A percentile compares a stretch with the other conserved stretches of the same genome.
These are phyloP conservation scores for Eledone cirrhosa DNA, from an alignment of 2,888 invertebrate genomes.

Conservation along the genomic window DNA sequence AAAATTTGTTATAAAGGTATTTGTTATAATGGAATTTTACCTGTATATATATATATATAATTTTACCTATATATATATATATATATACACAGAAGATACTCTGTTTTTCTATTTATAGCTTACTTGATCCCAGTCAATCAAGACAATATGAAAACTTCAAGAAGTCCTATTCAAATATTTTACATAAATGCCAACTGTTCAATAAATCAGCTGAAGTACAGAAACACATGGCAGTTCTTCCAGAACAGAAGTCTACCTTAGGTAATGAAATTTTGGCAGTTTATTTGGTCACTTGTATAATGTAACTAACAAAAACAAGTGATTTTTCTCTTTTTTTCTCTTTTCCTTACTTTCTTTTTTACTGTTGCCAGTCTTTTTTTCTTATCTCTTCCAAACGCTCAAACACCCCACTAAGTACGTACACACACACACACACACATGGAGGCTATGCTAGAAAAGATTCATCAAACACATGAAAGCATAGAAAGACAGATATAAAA, in stretches of 20 bases:
- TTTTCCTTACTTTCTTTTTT: background rate
- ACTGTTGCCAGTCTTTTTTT: background rate
- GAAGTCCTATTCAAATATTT: slow-evolving; percentile 85
- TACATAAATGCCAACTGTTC: slow-evolving; percentile 85
- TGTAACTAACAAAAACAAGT: background rate
- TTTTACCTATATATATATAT: too few relatives aligned
- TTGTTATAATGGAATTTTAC: too few relatives aligned
- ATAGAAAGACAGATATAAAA: too few relatives aligned
- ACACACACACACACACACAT: too few relatives aligned
- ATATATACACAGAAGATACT: too few relatives aligned
- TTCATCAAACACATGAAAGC: too few relatives aligned
- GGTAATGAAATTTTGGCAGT: background rate
- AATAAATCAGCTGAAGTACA: slow-evolving; percentile 82
- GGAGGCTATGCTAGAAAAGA: too few relatives aligned
- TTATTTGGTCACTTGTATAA: background rate
- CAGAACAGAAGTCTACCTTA: slow-evolving; percentile 57
- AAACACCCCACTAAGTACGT: too few relatives aligned
- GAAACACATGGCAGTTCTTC: slow-evolving; percentile 71
- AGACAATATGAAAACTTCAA: slow-evolving; percentile 84
- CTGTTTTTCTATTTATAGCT: slow-evolving; percentile 43
- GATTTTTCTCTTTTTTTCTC: background rate
- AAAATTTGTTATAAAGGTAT: too few relatives aligned
- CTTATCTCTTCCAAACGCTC: too few relatives aligned
- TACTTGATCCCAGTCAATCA: slow-evolving; percentile 69
- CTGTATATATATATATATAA: background rate